Conservation (phyloP, 2,888 invertebrate genomes). For the Pristionchus arcanus region DNA sequence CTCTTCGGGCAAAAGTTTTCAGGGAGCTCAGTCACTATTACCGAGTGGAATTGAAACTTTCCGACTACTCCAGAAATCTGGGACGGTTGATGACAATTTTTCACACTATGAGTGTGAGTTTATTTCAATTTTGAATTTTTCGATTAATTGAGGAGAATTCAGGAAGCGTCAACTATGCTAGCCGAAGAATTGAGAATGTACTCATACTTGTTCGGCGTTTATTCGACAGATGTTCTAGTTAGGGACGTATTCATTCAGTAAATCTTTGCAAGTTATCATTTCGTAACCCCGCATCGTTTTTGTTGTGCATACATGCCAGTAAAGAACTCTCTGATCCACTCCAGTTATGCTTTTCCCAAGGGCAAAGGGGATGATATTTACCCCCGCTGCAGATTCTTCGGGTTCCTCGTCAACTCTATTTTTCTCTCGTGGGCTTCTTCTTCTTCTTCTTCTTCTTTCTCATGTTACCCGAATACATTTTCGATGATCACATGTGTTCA, state of each 20-base stretch:
- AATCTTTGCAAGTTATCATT: not conserved
- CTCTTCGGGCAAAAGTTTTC: not conserved
- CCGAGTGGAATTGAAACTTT: not conserved
- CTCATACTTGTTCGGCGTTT: constrained; percentile 3
- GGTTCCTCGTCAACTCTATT: not conserved
- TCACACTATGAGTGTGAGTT: constrained; percentile 18
- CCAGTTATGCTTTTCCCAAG: not conserved
- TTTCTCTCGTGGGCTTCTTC: not conserved
- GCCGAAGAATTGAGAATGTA: constrained; percentile 14
- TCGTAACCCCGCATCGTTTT: no score
- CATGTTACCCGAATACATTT: no score
- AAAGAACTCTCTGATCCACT: not conserved
- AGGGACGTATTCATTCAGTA: constrained; percentile 8
- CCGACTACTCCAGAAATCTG: not conserved
- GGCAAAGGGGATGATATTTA: not conserved
- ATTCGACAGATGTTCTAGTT: not conserved
- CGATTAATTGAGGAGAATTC: not conserved
- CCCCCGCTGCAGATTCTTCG: not conserved
- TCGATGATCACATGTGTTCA: no score
- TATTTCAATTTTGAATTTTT: not conserved
- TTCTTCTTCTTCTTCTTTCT: not conserved
- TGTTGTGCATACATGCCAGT: no score
- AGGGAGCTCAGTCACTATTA: not conserved
- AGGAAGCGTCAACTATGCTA: constrained; percentile 9
- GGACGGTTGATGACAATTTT: not conserved